Percentiles rank a stretch among this genome's conserved stretches.
phyloP scores from a whole-genome alignment of 2,113 vertebrate species.

The Semicossyphus pulcher region DNA sequence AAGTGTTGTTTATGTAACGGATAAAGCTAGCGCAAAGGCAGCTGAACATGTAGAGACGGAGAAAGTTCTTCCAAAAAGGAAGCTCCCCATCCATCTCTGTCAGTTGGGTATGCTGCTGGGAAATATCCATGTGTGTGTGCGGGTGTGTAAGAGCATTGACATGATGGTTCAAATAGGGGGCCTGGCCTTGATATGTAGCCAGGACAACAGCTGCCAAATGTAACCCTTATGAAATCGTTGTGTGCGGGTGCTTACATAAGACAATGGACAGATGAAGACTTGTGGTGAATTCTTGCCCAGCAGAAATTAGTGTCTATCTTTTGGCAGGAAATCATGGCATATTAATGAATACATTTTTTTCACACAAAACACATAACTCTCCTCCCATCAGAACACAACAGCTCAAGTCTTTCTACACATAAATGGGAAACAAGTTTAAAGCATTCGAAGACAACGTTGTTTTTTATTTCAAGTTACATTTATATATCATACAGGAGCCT shows the following conservation, averaged over 20 bases:
- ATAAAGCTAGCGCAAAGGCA: conserved; percentile 26
- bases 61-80: conserved; percentile 46
- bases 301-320: conserved; percentile 43
- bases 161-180: conserved; percentile 40
- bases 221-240: conserved; percentile 29
- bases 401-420: background rate
- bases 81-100: conserved; percentile 76
- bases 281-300: conserved; percentile 15
- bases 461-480: background rate
- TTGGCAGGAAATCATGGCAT: conserved; percentile 21
- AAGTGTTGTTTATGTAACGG: conserved; percentile 6
- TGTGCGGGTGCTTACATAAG: conserved; percentile 34
- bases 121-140: conserved; percentile 35
- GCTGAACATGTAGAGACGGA: conserved; percentile 70
- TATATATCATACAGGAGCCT: background rate
- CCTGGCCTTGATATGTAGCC: conserved; percentile 40
- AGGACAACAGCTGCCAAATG: conserved; percentile 59
- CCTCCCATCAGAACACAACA: background rate
- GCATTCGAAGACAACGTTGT: background rate
- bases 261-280: conserved; percentile 47
- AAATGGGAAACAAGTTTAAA: background rate
- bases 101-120: conserved; percentile 74
- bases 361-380: background rate
- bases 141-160: conserved; percentile 46
- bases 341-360: too few species aligned